phyloP scores from a whole-genome alignment of 2,888 invertebrate species.

The Petrolisthes manimaculis region DNA sequence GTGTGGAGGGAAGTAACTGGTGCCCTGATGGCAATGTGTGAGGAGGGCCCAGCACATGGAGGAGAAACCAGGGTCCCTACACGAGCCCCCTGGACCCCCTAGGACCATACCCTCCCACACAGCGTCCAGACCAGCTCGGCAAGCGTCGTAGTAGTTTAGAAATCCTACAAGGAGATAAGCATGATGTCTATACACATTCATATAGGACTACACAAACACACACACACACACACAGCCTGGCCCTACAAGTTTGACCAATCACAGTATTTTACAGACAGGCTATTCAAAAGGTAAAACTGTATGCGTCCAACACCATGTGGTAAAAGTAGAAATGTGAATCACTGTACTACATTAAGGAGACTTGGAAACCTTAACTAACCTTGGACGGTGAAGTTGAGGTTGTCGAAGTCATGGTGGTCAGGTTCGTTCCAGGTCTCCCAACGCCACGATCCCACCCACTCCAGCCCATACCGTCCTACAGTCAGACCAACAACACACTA shows the following conservation, averaged over 20 bases:
- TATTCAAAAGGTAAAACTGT: too few relatives aligned
- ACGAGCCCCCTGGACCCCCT: slow-evolving; percentile 77
- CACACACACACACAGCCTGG: not conserved
- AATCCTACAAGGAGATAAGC: slow-evolving; percentile 70
- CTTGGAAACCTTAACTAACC: slow-evolving; percentile 67
- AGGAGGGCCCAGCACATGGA: slow-evolving; percentile 75
- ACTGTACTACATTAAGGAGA: not conserved
- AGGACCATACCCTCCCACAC: slow-evolving; percentile 70
- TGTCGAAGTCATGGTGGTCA: slow-evolving; percentile 75
- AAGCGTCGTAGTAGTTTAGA: slow-evolving; percentile 73
- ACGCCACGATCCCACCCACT: slow-evolving; percentile 74
- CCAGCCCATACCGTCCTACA: slow-evolving; percentile 71
- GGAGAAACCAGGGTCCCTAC: slow-evolving; percentile 71
- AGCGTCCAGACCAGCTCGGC: slow-evolving; percentile 69
- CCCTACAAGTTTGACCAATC: not conserved
- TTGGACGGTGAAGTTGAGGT: slow-evolving; percentile 73
- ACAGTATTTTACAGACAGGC: not conserved
- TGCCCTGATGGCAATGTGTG: slow-evolving; percentile 71
- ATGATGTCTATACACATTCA: not conserved
- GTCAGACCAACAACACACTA: too few relatives aligned
- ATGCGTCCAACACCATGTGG: not conserved
- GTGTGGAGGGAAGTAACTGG: slow-evolving; percentile 71
- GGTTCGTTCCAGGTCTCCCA: slow-evolving; percentile 81
- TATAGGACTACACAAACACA: not conserved
- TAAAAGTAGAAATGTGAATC: not conserved